phyloP scores from a whole-genome alignment of 2,888 invertebrate species.

The Gastracanthus pulcherrimus region DNA sequence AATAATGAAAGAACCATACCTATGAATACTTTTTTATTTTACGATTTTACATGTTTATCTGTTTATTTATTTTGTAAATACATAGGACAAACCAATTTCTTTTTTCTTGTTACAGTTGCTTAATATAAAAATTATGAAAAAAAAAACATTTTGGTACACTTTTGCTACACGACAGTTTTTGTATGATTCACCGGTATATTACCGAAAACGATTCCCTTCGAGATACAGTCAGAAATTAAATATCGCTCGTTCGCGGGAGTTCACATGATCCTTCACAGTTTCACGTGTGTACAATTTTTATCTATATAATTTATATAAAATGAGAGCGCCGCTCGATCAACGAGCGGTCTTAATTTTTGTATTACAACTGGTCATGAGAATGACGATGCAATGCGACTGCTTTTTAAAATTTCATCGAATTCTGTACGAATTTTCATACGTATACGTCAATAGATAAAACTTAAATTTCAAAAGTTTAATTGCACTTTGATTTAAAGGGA shows the following conservation, averaged over 20 bases:
- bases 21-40: conserved; percentile 45
- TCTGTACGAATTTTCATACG: conserved; percentile 27
- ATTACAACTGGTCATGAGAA: conserved; percentile 19
- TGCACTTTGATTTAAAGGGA: conserved; percentile 50
- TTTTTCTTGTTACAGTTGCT: conserved; percentile 54
- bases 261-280: conserved; percentile 26
- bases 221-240: conserved; percentile 23
- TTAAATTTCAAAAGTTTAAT: conserved; percentile 49
- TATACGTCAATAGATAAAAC: conserved; percentile 22
- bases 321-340: conserved; percentile 51
- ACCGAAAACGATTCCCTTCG: conserved; percentile 21
- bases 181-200: conserved; percentile 43
- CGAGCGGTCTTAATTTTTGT: conserved; percentile 43
- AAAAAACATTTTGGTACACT: conserved; percentile 51
- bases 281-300: conserved; percentile 43
- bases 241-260: conserved; percentile 9
- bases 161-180: conserved; percentile 28
- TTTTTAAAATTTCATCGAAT: conserved; percentile 44
- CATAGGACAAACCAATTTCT: conserved; percentile 50
- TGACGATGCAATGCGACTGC: conserved; percentile 10
- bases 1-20: conserved; percentile 62
- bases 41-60: conserved; percentile 50
- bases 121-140: conserved; percentile 55
- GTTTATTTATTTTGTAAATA: conserved; percentile 51
- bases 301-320: conserved; percentile 52